phyloP scores from a whole-genome alignment of 2,113 vertebrate genomes.

The Malurus alboscapulatus region DNA sequence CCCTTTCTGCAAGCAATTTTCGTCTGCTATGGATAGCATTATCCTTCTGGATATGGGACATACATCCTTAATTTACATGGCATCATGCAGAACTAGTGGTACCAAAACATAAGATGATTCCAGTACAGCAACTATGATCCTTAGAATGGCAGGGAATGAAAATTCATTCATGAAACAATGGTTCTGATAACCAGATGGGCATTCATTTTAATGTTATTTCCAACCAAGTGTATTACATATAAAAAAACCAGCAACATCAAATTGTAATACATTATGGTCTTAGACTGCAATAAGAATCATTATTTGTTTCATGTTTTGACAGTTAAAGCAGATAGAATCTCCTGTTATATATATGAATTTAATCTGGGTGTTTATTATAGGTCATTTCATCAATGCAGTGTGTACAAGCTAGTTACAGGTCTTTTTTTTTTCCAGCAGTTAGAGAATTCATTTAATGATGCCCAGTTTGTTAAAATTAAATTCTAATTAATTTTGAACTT shows the following conservation, averaged over 20 bases:
- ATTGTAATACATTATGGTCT: not conserved
- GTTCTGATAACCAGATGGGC: not conserved
- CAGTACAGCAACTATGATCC: not conserved
- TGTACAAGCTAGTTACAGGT: not conserved
- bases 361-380: not conserved
- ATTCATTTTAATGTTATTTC: not conserved
- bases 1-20: not conserved
- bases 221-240: not conserved
- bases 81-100: not conserved
- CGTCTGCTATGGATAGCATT: not conserved
- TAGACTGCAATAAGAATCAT: not conserved
- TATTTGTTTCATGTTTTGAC: not conserved
- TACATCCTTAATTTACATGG: not conserved
- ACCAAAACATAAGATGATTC: not conserved
- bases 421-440: not conserved
- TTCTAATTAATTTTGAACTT: constrained; percentile 7
- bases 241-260: not conserved
- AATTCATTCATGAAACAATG: not conserved
- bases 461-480: not conserved
- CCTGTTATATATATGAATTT: not conserved
- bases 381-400: not conserved
- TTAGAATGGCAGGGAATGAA: not conserved
- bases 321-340: constrained; percentile 3
- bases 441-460: not conserved
- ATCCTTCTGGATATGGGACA: not conserved